phyloP scores from a whole-genome alignment of 2,797 vertebrate genomes.

The Labroides dimidiatus region DNA sequence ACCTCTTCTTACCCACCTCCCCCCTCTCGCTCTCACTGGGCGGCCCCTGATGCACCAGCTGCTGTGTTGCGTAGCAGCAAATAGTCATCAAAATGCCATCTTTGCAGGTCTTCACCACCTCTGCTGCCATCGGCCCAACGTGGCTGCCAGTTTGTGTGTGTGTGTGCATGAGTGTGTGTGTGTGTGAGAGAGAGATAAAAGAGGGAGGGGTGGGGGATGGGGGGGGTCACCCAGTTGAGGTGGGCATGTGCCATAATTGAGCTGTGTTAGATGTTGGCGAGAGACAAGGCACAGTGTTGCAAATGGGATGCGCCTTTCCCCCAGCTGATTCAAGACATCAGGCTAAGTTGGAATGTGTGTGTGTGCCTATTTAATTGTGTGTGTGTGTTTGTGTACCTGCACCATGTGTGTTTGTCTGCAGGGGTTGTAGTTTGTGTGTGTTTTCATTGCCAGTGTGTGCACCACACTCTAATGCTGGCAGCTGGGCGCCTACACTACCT shows the following conservation, averaged over 20 bases:
- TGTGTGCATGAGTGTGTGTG: slow-evolving; percentile 17
- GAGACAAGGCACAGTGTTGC: slow-evolving; percentile 56
- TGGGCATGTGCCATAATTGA: slow-evolving; percentile 77
- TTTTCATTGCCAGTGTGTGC: slow-evolving; percentile 42
- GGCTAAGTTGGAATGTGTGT: slow-evolving; percentile 52
- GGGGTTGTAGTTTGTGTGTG: slow-evolving; percentile 57
- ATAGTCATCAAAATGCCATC: slow-evolving; percentile 84
- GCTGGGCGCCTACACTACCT: slow-evolving; percentile 70
- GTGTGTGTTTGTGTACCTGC: slow-evolving; percentile 29
- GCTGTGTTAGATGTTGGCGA: slow-evolving; percentile 70
- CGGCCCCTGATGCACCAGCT: slow-evolving; percentile 81
- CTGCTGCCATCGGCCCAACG: slow-evolving; percentile 67
- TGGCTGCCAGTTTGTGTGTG: slow-evolving; percentile 52
- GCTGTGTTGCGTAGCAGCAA: slow-evolving; percentile 83
- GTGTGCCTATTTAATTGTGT: slow-evolving; percentile 15
- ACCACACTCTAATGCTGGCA: slow-evolving; percentile 58
- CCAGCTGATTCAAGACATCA: slow-evolving; percentile 71
- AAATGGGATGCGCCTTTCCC: slow-evolving; percentile 61
- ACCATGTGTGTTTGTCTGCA: slow-evolving; percentile 54
- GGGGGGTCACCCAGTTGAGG: slow-evolving; percentile 54
- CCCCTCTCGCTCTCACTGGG: slow-evolving; percentile 62
- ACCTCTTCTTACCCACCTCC: slow-evolving; percentile 61
- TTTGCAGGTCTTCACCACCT: slow-evolving; percentile 70
- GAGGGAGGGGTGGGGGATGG: slow-evolving; percentile 9
- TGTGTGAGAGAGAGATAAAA: slow-evolving; percentile 14